Evolutionary conservation across 37 sponge, comb jelly and placozoan species (phyloP), one percentile per base, ranked within the genome.

Genomic region (Aplysina aerophoba): DNA sequence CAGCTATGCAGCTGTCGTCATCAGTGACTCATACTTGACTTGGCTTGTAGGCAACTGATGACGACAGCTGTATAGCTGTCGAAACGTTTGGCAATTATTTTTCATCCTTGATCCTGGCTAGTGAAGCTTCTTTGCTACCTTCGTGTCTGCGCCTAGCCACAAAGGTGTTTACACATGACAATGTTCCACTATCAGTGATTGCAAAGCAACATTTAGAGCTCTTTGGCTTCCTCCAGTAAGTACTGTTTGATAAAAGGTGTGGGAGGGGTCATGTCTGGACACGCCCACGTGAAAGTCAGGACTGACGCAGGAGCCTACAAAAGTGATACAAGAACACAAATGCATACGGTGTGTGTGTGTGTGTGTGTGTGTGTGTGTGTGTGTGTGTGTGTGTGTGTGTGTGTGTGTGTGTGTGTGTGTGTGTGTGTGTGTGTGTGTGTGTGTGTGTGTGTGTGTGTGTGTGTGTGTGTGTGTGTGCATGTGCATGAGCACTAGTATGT

Each of bases 231-330:
- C 53, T 75, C 50, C 16, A 75, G 78, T 41, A 75, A 54, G 16
- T 75, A 24, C 11, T 37, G 44, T 41, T 36, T 31, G 44, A 75
- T 17, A 11, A 31, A 75, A 1, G 78, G 78, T 16, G 78, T 24
- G 14, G 37, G 41, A 19, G 78, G 78, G 16, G 15, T 40, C 78
- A 75, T 75, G n/a, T 75, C 78, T 19, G 22, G 44, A 41, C 38
- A n/a, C 12, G 37, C 54, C 78, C 78, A 75, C 24, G 78, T 24
- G 16, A 75, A 36, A 16, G 33, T 75, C 12, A 75, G 24, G 25
- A 75, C 82, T 87, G 27, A 89, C 85, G 93, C 44, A 50, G 60
- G 90, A 66, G 78, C 80, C 89, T 33, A 39, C 87, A 0, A n/a
- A 34, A 20, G 40, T 59, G 60, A 83, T 58, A n/a, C n/a, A 0